Percentiles rank a stretch among this genome's conserved stretches.
Evolutionary conservation across 1,140 invertebrate species (phyloP).

Genomic region (Phthorimaea operculella): DNA sequence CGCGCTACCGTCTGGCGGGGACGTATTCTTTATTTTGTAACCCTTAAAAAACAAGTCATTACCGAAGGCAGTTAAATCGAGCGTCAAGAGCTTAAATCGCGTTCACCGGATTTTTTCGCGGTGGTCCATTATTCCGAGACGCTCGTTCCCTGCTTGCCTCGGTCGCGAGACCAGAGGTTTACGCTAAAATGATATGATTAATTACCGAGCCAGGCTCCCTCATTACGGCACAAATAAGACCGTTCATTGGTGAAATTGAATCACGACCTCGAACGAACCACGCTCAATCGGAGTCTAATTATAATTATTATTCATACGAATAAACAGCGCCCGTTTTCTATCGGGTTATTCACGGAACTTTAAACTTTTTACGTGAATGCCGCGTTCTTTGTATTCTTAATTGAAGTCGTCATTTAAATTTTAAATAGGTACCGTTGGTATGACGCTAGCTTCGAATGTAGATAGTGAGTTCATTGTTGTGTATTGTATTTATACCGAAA

Average conservation of each 20-base stretch:
- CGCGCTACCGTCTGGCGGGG: constrained; percentile 45
- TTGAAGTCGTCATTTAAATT: not conserved
- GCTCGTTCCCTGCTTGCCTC: constrained; percentile 52
- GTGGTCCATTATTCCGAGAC: constrained; percentile 57
- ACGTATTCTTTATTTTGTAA: constrained; percentile 62
- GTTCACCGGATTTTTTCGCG: constrained; percentile 56
- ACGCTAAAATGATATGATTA: constrained; percentile 66
- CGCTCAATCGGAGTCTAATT: constrained; percentile 54
- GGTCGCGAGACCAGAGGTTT: constrained; percentile 41
- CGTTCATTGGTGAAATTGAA: constrained; percentile 64
- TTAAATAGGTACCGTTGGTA: not conserved
- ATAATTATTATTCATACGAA: constrained; percentile 55
- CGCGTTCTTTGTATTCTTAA: not conserved
- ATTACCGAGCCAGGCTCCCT: constrained; percentile 55
- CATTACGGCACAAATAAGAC: constrained; percentile 61
- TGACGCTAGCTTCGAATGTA: too few relatives aligned
- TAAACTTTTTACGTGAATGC: not conserved
- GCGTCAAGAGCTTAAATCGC: constrained; percentile 21
- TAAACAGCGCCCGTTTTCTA: constrained; percentile 31
- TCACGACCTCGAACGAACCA: constrained; percentile 41
- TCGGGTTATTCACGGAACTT: not conserved
- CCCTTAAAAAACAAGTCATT: constrained; percentile 66
- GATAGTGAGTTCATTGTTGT: too few relatives aligned
- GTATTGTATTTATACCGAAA: too few relatives aligned
- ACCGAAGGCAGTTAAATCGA: constrained; percentile 60